Percentiles rank a stretch among this genome's conserved stretches.
phyloP scores from a whole-genome alignment of 2,113 vertebrate genomes.

The Anoura caudifer region DNA sequence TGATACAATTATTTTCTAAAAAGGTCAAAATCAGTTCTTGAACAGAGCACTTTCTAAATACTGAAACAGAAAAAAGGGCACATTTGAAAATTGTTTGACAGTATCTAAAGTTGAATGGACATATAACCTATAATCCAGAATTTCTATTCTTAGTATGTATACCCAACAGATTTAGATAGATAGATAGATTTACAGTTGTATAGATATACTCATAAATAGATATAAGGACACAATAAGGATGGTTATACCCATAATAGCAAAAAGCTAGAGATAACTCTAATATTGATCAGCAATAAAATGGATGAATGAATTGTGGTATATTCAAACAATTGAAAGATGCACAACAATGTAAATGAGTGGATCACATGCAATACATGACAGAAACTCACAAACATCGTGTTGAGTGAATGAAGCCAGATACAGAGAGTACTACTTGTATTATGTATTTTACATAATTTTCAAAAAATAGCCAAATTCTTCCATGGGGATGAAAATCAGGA shows the following conservation, averaged over 20 bases:
- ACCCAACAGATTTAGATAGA: neutral
- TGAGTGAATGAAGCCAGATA: neutral
- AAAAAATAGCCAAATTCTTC: neutral
- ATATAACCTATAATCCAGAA: neutral
- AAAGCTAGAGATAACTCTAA: neutral
- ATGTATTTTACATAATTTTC: neutral
- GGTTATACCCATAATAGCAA: neutral
- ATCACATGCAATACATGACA: neutral
- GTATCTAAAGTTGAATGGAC: neutral
- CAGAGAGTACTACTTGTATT: neutral
- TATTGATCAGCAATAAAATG: neutral
- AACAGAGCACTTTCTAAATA: conserved; percentile 1
- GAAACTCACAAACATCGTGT: neutral
- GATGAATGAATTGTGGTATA: neutral
- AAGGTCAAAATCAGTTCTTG: neutral
- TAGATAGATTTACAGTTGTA: neutral
- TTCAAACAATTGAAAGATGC: neutral
- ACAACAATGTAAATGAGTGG: neutral
- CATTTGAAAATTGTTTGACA: neutral
- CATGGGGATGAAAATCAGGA: neutral
- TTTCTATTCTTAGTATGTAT: neutral
- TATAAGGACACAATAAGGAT: neutral
- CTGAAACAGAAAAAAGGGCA: neutral
- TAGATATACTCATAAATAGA: neutral
- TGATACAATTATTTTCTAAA: neutral